Base-by-base conservation (phyloP, 2,888 invertebrate genomes). In the Darwinula stevensoni region DNA sequence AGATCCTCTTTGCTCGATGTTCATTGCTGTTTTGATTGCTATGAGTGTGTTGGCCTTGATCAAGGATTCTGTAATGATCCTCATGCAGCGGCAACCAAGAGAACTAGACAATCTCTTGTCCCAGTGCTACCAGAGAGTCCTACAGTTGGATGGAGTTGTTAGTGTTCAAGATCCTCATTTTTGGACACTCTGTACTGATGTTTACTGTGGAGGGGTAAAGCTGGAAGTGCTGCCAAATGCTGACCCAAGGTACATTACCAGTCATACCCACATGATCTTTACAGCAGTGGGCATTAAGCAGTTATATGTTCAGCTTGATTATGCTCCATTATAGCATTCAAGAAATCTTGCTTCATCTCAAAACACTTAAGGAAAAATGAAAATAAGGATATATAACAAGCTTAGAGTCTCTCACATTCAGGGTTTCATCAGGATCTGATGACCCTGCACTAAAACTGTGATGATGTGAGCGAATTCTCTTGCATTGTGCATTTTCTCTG, bases 1-100 rank as follows among this genome's bases (percentile, higher is more conserved):
- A 4, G 91, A 94, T 54, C 91, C 91, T 0, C 78, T 94, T 41
- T 91, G 91, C 50, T 91, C 91, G 3, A 80, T 94, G 66, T 82
- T 86, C 42, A 94, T 94, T 42, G 74, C 91, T 6, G 47, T 75
- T 15, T 59, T 91, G 16, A 86, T 94, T 45, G 74, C 70, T 14
- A 56, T 74, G 18, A 88, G 86, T 61, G 86, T 75, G 14, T 46
- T 76, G 35, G 65, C 74, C 26, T 53, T 80, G 39, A 67, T 80
- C 42, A 39, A 49, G 40, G 88, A 91, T 47, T 84, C 86, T 0
- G 65, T 76, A 18, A 62, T 70, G 45, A 67, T 94, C 43, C 57
- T 94, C 18, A 86, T 91, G 86, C 88, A 88, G 57, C 59, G 91
- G 44, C 82, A 82, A 50, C 91, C 91, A 0, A 51, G 61, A 14